Evolutionary conservation across 1,140 invertebrate species (phyloP), one percentile per base, ranked within the genome.

Genomic region (Linepithema humile): DNA sequence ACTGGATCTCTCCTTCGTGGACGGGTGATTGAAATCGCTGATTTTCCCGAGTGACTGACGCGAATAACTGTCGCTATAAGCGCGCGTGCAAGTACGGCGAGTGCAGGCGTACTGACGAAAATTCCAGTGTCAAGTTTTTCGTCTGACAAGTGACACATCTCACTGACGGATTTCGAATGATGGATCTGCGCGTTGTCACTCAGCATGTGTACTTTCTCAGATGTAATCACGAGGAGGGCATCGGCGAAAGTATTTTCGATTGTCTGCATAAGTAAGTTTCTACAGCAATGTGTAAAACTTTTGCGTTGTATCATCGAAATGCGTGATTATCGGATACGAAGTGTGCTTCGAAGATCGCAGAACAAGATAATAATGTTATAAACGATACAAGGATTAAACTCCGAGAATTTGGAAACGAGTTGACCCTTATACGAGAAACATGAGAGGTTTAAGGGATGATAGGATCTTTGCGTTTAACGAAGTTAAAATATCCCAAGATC

Each of bases 201-300:
- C 35, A 67, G 65, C 85, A 82, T 69, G 38, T 53, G 38, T 84
- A 84, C 67, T 84, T 80, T 74, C 82, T 88, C 74, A 62, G 65
- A 69, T 83, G 82, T 82, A 74, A 88, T 80, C 73, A 60, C 45
- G 82, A n/a, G 74, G 62, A 69, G 43, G 67, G 23, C 74, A 84
- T 64, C 60, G 53, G 50, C 45, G 62, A 57, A 84, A 84, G 82
- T 77, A 78, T 84, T 82, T 87, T 87, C 53, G 45, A 88, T 84
- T 62, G 62, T 59, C 67, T 59, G 74, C 86, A 78, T 85, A 62
- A 88, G 86, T 88, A 62, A 88, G 86, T 86, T 7, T 57, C 40
- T 45, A 26, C 12, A 35, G 15, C 35, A 17, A 4, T 3, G 26
- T 50, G 29, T 29, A 29, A 40, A 10, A 40, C 40, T 5, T 20